These are phyloP conservation scores for Bellardia bayeri DNA, from an alignment of 2,888 invertebrate species.

Conservation along the genomic window DNA sequence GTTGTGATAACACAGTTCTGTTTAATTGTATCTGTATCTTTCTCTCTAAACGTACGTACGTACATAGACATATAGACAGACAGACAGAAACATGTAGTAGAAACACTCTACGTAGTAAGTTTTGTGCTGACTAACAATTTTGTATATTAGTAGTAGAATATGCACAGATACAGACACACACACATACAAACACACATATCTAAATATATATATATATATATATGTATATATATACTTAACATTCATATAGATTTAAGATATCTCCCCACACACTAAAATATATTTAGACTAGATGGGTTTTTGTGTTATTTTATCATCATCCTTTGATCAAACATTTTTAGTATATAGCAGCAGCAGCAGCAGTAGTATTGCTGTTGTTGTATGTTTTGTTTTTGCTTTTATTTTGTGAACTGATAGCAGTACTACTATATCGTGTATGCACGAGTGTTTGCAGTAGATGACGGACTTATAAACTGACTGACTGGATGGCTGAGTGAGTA, in stretches of 20 bases:
- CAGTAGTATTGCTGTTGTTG: slow-evolving; percentile 29
- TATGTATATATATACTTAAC: slow-evolving; percentile 59
- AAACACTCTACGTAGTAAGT: slow-evolving; percentile 49
- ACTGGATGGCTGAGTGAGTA: slow-evolving; percentile 20
- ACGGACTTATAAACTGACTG: slow-evolving; percentile 57
- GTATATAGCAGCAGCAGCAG: slow-evolving; percentile 38
- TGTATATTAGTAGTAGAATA: slow-evolving; percentile 56
- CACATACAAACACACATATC: slow-evolving; percentile 35
- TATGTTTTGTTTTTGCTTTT: slow-evolving; percentile 46
- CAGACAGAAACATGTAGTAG: neutral
- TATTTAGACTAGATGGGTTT: slow-evolving; percentile 73
- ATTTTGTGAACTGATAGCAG: slow-evolving; percentile 51
- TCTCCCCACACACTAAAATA: slow-evolving; percentile 70
- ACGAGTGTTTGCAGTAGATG: slow-evolving; percentile 39
- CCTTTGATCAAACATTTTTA: slow-evolving; percentile 72
- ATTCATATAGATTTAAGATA: slow-evolving; percentile 74
- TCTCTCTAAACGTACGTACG: slow-evolving; percentile 71
- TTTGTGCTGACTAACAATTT: slow-evolving; percentile 74
- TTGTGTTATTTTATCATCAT: slow-evolving; percentile 72
- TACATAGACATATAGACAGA: slow-evolving; percentile 34
- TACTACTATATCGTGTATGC: slow-evolving; percentile 45
- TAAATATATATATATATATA: too few species aligned
- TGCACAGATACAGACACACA: slow-evolving; percentile 58
- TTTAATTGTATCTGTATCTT: slow-evolving; percentile 83
- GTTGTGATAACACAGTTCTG: slow-evolving; percentile 82